Evolutionary conservation across 23 tunicate genomes (phyloP), one percentile per base, ranked within the genome.

Genomic region (Styela clava): DNA sequence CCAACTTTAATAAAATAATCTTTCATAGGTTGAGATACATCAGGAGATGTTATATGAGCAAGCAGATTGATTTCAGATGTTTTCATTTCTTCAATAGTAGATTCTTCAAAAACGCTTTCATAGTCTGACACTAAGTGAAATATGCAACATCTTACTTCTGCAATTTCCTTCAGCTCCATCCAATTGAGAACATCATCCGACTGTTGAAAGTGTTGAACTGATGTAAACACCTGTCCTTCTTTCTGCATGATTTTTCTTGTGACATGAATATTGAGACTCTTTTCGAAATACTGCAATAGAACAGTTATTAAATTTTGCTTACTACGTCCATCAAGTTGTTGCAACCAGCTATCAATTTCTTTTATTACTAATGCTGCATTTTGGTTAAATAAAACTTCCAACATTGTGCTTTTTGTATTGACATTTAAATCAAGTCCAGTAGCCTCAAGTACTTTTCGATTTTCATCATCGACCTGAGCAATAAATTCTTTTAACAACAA

Each of bases 1-100:
- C 81, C 81, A 16, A 76, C 65, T 76, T 76, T 76, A 21, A 76
- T 52, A 12, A 76, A 7, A 1, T 33, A 76, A n/a, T 76, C 81
- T 52, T 76, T 37, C 0, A 76, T 29, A 5, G 16, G 5, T 25
- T 65, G 71, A 71, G 77, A 35, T 16, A 32, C 23, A 21, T 21
- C 35, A 26, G 16, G 35, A 3, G 16, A 35, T 28, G 77, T 71
- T 21, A 76, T 21, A 19, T 18, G 71, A 0, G n/a, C 16, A 67
- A 1, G 1, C n/a, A 21, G 23, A 21, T 0, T 0, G 64, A 61
- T 23, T 0, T 61, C 64, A 61, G 22, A 61, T 21, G 64, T 0
- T 61, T 61, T 23, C 64, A 22, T 0, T 23, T 61, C 1, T 23
- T 61, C 64, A 23, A 21, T 23, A 67, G 16, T 24, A 25, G 16